Base-by-base conservation (phyloP, 2,113 vertebrate species). In the Gymnobelideus leadbeateri region DNA sequence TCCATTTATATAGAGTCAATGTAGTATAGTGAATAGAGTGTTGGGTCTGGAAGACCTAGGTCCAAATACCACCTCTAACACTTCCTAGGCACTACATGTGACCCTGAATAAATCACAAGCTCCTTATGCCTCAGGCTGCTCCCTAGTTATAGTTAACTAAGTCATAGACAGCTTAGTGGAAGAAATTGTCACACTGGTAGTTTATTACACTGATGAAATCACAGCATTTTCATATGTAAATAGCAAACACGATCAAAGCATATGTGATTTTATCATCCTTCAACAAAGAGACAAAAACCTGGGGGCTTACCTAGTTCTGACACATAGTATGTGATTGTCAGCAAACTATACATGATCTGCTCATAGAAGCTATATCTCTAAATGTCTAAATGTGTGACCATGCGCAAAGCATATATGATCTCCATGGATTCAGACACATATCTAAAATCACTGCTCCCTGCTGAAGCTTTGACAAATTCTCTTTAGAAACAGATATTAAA, bases 381-480 rank as follows among this genome's bases (percentile, higher is more conserved):
- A 61, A 28, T 61, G 57, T 68, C 12, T 77, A n/a, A 3, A n/a
- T 77, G 14, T n/a, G 12, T 77, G 61, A 77, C 7, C 11, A n/a
- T 77, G 61, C 14, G 37, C 14, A n/a, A 37, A 77, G 14, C 61
- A 77, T 4, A 11, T 28, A 31, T 61, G 31, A 77, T n/a, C n/a
- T 77, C 12, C 12, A 77, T n/a, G 12, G 37, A 14, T 77, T 77
- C 61, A 77, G 61, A 77, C 47, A 91, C 43, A 92, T 37, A 51
- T 55, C 55, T 93, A 90, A 91, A 51, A 90, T 51, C 51, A 37
- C 0, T 0, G 68, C 49, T 46, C 37, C 92, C 93, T 96, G 77
- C 92, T 93, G 49, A 96, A 89, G 51, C 94, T 93, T 90, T 89
- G 77, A 46, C 49, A 92, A 50, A 89, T 93, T 89, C 93, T 92